A percentile compares a stretch with the other conserved stretches of the same genome.
Evolutionary conservation across 2,888 invertebrate genomes (phyloP).

Genomic region (Polymixis flavicincta): DNA sequence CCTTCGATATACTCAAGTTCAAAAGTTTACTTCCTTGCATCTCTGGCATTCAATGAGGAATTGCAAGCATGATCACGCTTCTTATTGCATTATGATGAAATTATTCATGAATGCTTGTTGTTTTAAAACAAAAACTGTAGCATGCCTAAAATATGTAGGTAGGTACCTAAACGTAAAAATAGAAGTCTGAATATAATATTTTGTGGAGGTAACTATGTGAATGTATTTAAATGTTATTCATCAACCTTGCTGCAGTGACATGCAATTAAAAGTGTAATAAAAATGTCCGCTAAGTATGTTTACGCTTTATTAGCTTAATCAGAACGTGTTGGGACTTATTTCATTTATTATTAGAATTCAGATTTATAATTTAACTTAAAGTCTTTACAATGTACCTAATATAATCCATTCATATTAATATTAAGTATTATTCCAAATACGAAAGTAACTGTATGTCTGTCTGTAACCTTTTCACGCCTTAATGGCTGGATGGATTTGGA

Average conservation of each 20-base stretch:
- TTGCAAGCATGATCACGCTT: conserved; percentile 28
- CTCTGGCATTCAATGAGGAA: conserved; percentile 37
- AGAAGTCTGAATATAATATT: conserved; percentile 55
- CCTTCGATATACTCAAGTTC: conserved; percentile 26
- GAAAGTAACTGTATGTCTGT: no score
- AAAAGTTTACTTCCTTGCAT: conserved; percentile 20
- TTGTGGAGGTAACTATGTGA: conserved; percentile 64
- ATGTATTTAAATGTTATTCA: conserved; percentile 63
- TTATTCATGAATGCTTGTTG: conserved; percentile 8
- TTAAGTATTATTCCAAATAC: no score
- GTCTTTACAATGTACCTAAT: not conserved
- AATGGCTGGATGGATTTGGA: not conserved
- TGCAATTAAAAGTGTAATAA: conserved; percentile 61
- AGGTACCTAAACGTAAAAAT: conserved; percentile 37
- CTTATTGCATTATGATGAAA: conserved; percentile 21
- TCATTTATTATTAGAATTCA: conserved; percentile 3
- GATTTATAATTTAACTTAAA: conserved; percentile 6
- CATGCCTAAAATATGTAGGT: not conserved
- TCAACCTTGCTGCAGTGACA: conserved; percentile 70
- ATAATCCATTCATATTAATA: not conserved
- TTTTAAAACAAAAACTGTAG: conserved; percentile 19
- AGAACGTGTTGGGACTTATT: conserved; percentile 1
- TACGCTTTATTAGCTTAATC: conserved; percentile 24
- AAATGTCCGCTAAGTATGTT: conserved; percentile 32
- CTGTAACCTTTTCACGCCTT: no score